phyloP scores from a whole-genome alignment of 2,797 vertebrate species.

The Chloroceryle amazona region DNA sequence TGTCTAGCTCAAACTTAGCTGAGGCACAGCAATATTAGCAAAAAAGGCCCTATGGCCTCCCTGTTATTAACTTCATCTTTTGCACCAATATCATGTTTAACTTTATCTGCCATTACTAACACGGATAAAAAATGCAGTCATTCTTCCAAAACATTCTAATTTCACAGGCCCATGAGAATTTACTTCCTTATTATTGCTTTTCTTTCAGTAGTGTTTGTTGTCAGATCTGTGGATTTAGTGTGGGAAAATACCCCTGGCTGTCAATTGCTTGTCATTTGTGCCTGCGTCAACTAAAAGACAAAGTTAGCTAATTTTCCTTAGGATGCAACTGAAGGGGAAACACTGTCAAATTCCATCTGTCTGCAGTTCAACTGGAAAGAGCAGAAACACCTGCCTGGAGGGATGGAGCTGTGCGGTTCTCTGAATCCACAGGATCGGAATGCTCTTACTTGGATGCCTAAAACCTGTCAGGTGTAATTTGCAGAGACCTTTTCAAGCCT shows the following conservation, averaged over 20 bases:
- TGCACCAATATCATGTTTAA: conserved; percentile 10
- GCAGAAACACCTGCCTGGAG: conserved; percentile 65
- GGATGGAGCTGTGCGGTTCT: conserved; percentile 2
- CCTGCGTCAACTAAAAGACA: conserved; percentile 33
- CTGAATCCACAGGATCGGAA: neutral
- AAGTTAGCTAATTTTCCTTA: conserved; percentile 55
- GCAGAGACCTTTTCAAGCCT: conserved; percentile 68
- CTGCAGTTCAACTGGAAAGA: conserved; percentile 44
- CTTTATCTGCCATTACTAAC: conserved; percentile 26
- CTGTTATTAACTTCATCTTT: conserved; percentile 14
- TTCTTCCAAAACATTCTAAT: conserved; percentile 23
- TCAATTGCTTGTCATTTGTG: conserved; percentile 51
- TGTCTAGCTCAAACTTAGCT: neutral
- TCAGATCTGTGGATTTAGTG: conserved; percentile 11
- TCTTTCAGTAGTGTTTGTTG: neutral
- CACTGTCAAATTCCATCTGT: conserved; percentile 52
- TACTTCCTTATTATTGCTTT: neutral
- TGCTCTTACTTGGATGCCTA: conserved; percentile 26
- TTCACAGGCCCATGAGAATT: neutral
- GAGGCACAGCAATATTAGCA: neutral
- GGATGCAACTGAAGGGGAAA: conserved; percentile 48
- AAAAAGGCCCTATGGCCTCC: neutral
- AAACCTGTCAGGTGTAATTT: conserved; percentile 58
- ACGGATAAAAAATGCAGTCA: neutral
- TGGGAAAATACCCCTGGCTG: conserved; percentile 20